Base-by-base conservation (phyloP, 2,888 invertebrate genomes). In the Eucriotettix oculatus region DNA sequence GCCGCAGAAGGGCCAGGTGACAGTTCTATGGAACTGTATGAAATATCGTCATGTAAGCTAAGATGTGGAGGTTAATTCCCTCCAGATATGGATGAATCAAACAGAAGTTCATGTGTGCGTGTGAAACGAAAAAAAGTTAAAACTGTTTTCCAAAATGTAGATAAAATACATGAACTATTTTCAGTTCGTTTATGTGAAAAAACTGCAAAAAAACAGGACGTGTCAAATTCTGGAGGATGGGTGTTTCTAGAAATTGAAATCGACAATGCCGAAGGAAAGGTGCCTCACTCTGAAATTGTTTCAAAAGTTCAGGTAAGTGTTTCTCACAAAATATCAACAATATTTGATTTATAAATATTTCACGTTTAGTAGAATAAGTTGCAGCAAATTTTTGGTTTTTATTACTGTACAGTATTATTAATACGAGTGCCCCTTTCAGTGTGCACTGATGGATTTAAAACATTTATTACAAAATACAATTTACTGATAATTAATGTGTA, bases 51-150 rank as follows among this genome's bases (percentile, higher is more conserved):
- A 63, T 63, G 63, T 63, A 63, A 60, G 59, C 44, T 42, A 58
- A 56, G 64, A 62, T 56, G 66, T 65, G 66, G 66, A 65, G 66
- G 66, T 64, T 58, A 56, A 60, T 62, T 62, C 64, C 64, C 66
- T 63, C 65, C 59, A 66, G 65, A 58, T 62, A 67, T 67, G 67
- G 67, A 66, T 66, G 65, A 65, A 64, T 61, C 63, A 64, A 64
- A 63, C 48, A 63, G 65, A 43, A 59, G 62, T 58, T 57, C 62
- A 60, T 60, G 60, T 57, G 63, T 67, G 62, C 66, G 66, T 61
- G 66, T 68, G 57, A 66, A 66, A 65, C 64, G 65, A 61, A 65
- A 64, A 61, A 61, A 67, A 57, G 57, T 64, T 16, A 58, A 60
- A 29, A 54, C 64, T 56, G 61, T 68, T 52, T 56, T 63, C 42